Evolutionary conservation across 2,113 vertebrate genomes (phyloP), one percentile per base, ranked within the genome.

Genomic region (Passerina amoena): DNA sequence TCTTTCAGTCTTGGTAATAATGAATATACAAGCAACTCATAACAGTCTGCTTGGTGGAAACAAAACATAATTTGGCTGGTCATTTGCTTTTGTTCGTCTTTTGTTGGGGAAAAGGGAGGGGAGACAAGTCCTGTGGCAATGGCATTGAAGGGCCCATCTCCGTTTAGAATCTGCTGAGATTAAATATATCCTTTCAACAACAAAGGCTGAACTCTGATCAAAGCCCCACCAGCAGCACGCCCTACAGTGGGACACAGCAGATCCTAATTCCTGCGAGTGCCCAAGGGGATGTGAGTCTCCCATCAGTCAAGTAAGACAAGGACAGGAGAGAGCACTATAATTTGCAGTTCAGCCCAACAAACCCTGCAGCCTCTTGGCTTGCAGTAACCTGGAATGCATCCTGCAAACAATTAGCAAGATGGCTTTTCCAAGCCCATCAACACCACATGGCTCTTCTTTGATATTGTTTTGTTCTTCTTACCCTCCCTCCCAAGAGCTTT

Each of bases 101-200:
- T 92, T 91, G 28, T 78, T 60, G 78, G 59, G 79, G 70, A 47
- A 92, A 83, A 42, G 47, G 38, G 47, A 73, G 59, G 77, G 44
- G 86, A 94, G 76, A 92, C 84, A 82, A 89, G 86, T 93, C 90
- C 90, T 92, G 76, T 92, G 94, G 92, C 86, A 92, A 69, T 11
- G 84, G 83, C 64, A 92, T 78, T 82, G 91, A 95, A 73, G 73
- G 89, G 78, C 71, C 53, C 66, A 80, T 93, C 94, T 94, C 81
- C 19, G 2, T 92, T 95, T 86, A 60, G 59, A 84, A 90, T 96
- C 77, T 94, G 92, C 59, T 60, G 76, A 95, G 89, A 93, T 96
- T 94, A 97, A 97, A 96, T 88, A 88, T 57, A 86, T 94, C 86
- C 92, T 97, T 94, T 96, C 91, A 96, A 95, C 96, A 96, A 96